Base-by-base conservation (phyloP, 2,797 vertebrate species). In the Tadarida brasiliensis region DNA sequence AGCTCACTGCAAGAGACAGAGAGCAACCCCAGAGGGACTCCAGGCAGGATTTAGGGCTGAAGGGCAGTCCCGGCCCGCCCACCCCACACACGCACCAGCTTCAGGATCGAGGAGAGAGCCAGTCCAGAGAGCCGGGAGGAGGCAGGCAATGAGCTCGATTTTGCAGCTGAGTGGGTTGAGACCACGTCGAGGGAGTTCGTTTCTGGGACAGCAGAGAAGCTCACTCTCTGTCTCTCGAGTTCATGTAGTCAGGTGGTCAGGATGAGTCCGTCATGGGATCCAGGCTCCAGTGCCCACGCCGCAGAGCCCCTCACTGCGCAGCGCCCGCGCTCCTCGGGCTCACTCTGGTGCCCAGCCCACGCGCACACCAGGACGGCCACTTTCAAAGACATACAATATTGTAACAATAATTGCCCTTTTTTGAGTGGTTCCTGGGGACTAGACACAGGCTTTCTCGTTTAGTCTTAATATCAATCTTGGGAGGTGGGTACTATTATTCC, bases 131-230 rank as follows among this genome's bases (percentile, higher is more conserved):
- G 76, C 74, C 49, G 7, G 1, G 76, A 94, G 92, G 95, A 96
- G 86, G 85, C 30, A 70, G 65, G 84, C 83, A 35, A 30, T 12
- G 47, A 82, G 96, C 94, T 94, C 87, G 94, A 0, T 97, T 97
- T 97, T 96, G 87, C 95, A 97, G 96, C 65, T 94, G 95, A 92
- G 35, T 20, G 26, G 65, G 92, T 28, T 96, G 92, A 92, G 87
- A 28, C 77, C 83, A 71, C 39, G n/a, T 54, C 4, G 6, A 85
- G 92, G 94, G 67, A 87, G 74, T 3, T 71, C 8, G 73, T 94
- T 98, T 97, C 95, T 98, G 96, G 24, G 78, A 67, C 95, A 19
- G 28, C n/a, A 33, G 91, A 87, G 70, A 93, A 88, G 84, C 54
- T 91, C 2, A 1, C 47, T 85, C 63, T 91, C 80, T 22, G 22